Base-by-base conservation (phyloP, 2,113 vertebrate species). In the Siniperca knerii region DNA sequence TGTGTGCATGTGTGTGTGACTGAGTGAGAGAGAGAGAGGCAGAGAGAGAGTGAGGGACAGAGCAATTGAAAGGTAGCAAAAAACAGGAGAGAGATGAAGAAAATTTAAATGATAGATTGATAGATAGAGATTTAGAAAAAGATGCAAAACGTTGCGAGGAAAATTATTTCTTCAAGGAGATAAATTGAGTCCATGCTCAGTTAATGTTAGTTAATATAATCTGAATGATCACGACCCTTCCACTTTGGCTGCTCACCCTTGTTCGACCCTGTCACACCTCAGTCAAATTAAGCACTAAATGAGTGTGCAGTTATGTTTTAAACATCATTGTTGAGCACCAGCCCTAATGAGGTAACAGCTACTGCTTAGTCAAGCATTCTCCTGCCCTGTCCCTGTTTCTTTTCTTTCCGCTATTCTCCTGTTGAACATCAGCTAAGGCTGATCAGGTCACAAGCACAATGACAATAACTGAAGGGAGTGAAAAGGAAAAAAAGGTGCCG, bases 281-380 rank as follows among this genome's bases (percentile, higher is more conserved):
- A 79, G 87, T 94, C 89, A 94, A 86, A 90, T 93, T 84, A 90
- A 52, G 18, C 85, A 85, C 90, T 92, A 93, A 94, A 90, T 84
- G 83, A 93, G 83, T 65, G 85, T 82, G 86, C 76, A 76, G 90
- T 94, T 96, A 96, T 95, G 94, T 96, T 95, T 95, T 93, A 95
- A 93, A 96, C 95, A 95, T 95, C 44, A 42, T 25, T 79, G 82
- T 86, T 74, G 72, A 88, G 85, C 77, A 61, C 81, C 71, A 72
- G 48, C 70, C 40, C 85, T 96, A 95, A 96, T 95, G 92, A 95
- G 93, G 88, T 91, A 95, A 94, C 93, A 90, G 89, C 66, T 66
- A 84, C 79, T 90, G 92, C 94, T 95, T 93, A 91, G 93, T 91
- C 87, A 91, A 92, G 90, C 90, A 72, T 90, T 94, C 85, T 87